A percentile compares a stretch with the other conserved stretches of the same genome.
phyloP scores from a whole-genome alignment of 2,797 vertebrate species.

The Microcaecilia unicolor region DNA sequence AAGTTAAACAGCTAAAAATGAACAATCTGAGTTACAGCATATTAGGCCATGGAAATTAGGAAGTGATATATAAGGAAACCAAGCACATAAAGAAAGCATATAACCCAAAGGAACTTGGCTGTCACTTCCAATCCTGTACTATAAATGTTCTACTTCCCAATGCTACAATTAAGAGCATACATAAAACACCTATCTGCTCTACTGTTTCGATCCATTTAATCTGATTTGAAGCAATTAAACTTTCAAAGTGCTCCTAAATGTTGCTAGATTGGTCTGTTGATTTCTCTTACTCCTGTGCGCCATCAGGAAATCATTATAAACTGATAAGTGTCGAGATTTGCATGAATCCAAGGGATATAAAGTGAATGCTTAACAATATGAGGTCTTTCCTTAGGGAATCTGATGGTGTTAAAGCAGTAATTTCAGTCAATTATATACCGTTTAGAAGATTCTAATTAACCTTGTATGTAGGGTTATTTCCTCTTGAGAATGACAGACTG shows the following conservation, averaged over 20 bases:
- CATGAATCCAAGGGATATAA: not conserved
- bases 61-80: too few relatives aligned
- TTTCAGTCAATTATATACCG: not conserved
- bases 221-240: conserved; percentile 5
- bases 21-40: too few relatives aligned
- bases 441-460: conserved; percentile 3
- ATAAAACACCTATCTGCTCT: not conserved
- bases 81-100: too few relatives aligned
- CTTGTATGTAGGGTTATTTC: not conserved
- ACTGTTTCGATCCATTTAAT: conserved; percentile 10
- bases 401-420: not conserved
- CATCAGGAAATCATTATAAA: not conserved
- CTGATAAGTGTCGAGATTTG: conserved; percentile 5
- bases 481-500: not conserved
- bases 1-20: too few relatives aligned
- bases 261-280: not conserved
- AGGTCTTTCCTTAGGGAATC: not conserved
- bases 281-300: conserved; percentile 4
- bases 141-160: too few relatives aligned
- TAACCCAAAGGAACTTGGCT: too few relatives aligned
- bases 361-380: not conserved
- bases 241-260: not conserved
- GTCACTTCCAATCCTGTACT: too few relatives aligned
- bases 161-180: too few relatives aligned
- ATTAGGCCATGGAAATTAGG: too few relatives aligned